These are phyloP conservation scores for Pitangus sulphuratus DNA, from an alignment of 2,797 vertebrate genomes.

Conservation along the genomic window DNA sequence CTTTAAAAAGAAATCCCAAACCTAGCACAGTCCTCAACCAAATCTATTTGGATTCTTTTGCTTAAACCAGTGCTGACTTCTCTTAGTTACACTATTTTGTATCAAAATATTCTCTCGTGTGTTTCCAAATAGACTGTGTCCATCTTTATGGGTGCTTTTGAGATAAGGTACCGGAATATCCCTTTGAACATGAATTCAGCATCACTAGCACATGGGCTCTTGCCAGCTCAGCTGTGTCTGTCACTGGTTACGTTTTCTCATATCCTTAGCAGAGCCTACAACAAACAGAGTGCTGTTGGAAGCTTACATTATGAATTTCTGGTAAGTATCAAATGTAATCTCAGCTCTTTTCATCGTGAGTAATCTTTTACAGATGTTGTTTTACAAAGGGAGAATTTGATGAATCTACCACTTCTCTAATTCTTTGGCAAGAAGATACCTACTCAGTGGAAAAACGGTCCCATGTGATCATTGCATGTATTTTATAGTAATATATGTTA, in stretches of 20 bases:
- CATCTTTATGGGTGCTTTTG: not conserved
- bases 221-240: not conserved
- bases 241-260: not conserved
- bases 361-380: not conserved
- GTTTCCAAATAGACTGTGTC: not conserved
- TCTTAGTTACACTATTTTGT: not conserved
- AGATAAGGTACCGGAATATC: not conserved
- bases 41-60: not conserved
- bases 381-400: not conserved
- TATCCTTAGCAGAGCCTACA: not conserved
- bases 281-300: not conserved
- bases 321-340: not conserved
- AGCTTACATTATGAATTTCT: not conserved
- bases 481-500: not conserved
- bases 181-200: not conserved
- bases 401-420: not conserved
- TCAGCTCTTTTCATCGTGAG: not conserved
- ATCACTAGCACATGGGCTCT: not conserved
- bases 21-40: not conserved
- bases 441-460: not conserved
- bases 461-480: rapidly evolving
- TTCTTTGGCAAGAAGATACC: not conserved
- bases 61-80: not conserved
- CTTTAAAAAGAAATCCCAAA: not conserved
- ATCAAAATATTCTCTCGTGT: not conserved